Conservation (phyloP, 2,113 vertebrate genomes). For the Gasterosteus nipponicus region DNA sequence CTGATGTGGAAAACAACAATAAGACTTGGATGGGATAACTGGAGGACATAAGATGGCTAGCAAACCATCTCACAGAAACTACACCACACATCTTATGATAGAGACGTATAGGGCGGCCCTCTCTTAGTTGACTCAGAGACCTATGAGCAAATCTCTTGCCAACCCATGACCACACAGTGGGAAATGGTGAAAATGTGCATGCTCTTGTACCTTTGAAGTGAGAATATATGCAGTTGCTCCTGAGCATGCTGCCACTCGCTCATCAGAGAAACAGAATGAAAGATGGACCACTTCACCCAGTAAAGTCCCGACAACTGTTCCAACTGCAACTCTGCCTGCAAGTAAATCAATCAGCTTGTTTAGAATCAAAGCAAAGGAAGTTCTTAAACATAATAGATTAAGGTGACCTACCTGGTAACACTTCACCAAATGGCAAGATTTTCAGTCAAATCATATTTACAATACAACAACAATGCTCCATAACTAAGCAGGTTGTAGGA, state of each 20-base stretch:
- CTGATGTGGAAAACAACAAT: conserved; percentile 45
- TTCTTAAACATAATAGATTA: not conserved
- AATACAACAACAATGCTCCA: not conserved
- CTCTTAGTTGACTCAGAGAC: not conserved
- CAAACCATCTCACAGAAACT: not conserved
- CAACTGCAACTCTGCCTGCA: conserved; percentile 82
- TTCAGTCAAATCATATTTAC: no score
- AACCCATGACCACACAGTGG: not conserved
- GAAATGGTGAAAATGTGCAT: not conserved
- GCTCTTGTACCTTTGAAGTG: conserved; percentile 80
- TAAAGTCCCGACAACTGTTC: conserved; percentile 80
- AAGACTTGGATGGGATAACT: not conserved
- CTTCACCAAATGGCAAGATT: no score
- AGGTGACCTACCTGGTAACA: not conserved
- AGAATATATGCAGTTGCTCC: conserved; percentile 78
- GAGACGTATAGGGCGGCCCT: not conserved
- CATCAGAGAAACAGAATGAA: conserved; percentile 82
- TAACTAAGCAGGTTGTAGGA: not conserved
- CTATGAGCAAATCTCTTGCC: not conserved
- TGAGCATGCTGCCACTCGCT: conserved; percentile 81
- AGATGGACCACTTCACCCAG: conserved; percentile 82
- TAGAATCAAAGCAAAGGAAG: not conserved
- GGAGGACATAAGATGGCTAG: not conserved
- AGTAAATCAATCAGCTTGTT: conserved; percentile 8
- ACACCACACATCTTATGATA: not conserved